Conservation (phyloP, 2,113 vertebrate genomes). For the Eulemur rufifrons region DNA sequence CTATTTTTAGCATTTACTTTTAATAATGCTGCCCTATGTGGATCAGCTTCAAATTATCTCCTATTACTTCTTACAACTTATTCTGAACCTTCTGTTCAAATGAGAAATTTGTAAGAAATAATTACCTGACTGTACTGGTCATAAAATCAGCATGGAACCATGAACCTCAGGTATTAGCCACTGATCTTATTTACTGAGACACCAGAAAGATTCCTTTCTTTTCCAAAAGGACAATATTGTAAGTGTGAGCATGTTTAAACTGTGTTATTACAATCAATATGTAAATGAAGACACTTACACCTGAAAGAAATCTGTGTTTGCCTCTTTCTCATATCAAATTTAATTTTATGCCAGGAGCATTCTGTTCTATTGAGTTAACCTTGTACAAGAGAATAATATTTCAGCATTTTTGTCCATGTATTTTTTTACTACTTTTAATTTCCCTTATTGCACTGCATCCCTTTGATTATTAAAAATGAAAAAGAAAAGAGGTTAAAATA, state of each 20-base stretch:
- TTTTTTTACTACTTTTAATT: neutral
- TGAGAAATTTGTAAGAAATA: neutral
- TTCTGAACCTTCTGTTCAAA: neutral
- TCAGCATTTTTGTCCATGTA: neutral
- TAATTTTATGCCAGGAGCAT: neutral
- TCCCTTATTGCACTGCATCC: neutral
- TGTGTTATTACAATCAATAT: neutral
- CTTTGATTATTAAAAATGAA: neutral
- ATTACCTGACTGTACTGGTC: neutral
- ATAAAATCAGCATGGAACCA: neutral
- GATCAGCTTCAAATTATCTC: neutral
- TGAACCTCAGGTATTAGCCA: neutral
- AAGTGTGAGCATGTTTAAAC: neutral
- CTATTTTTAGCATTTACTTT: neutral
- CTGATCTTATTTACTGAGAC: neutral
- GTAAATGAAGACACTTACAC: neutral
- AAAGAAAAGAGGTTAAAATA: neutral
- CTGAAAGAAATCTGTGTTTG: neutral
- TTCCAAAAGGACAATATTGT: neutral
- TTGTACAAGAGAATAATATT: neutral
- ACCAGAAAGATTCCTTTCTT: neutral
- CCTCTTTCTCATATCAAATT: neutral
- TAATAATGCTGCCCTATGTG: neutral
- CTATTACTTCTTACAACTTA: neutral
- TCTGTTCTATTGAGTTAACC: neutral